phyloP scores from a whole-genome alignment of 2,113 vertebrate genomes.

The Nibea coibor region DNA sequence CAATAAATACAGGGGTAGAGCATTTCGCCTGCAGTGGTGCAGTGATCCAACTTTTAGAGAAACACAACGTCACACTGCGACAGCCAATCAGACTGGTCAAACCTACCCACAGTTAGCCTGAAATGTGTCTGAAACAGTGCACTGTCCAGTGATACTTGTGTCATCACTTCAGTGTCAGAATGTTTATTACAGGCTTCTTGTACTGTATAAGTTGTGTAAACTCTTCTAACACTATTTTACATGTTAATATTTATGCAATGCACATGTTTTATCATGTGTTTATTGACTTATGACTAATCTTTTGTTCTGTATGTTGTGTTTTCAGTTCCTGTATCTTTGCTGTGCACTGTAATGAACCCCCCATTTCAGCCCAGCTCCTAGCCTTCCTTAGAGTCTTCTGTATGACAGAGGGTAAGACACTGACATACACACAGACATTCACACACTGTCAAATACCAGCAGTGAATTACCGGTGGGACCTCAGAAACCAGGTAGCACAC shows the following conservation, averaged over 20 bases:
- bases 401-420: slow-evolving; percentile 94
- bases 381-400: slow-evolving; percentile 98
- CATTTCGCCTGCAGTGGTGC: no score
- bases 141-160: no score
- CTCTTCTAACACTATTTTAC: not conserved
- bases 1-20: no score
- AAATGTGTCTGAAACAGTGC: no score
- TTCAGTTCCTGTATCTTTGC: slow-evolving; percentile 95
- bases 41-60: no score
- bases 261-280: not conserved
- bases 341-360: slow-evolving; percentile 92
- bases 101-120: no score
- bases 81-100: no score
- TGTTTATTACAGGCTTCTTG: not conserved
- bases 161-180: no score
- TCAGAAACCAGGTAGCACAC: not conserved
- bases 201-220: not conserved
- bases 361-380: slow-evolving; percentile 95
- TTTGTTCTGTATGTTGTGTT: slow-evolving; percentile 3
- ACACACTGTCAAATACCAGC: slow-evolving; percentile 23
- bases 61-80: no score
- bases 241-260: not conserved
- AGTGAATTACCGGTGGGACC: slow-evolving; percentile 1
- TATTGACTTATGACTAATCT: not conserved
- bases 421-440: slow-evolving; percentile 2